These are phyloP conservation scores for Pomatorhinus ruficollis DNA, from an alignment of 2,113 vertebrate genomes.

Conservation along the genomic window DNA sequence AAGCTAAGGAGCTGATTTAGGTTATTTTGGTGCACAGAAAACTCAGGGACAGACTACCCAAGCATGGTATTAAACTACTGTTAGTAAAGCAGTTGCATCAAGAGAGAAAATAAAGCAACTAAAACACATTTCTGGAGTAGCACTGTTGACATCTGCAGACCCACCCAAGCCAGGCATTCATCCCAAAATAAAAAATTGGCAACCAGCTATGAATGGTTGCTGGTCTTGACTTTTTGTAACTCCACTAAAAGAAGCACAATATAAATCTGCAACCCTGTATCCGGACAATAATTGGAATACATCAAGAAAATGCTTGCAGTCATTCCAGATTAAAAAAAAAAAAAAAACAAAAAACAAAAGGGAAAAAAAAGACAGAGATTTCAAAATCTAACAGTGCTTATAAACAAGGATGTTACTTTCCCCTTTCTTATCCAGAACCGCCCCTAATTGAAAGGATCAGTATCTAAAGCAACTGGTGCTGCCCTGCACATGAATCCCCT, in stretches of 20 bases:
- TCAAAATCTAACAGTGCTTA: slow-evolving; percentile 30
- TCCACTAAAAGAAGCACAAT: slow-evolving; percentile 5
- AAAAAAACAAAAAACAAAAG: background rate
- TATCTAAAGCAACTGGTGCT: slow-evolving; percentile 56
- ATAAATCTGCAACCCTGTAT: slow-evolving; percentile 63
- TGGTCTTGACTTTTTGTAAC: slow-evolving; percentile 49
- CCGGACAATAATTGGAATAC: slow-evolving; percentile 36
- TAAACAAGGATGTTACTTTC: slow-evolving; percentile 69
- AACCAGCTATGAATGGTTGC: slow-evolving; percentile 15
- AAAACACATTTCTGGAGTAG: background rate
- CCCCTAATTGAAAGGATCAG: slow-evolving; percentile 54
- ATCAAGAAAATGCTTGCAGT: slow-evolving; percentile 23
- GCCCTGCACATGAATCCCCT: slow-evolving; percentile 55
- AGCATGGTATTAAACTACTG: background rate
- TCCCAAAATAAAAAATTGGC: slow-evolving; percentile 56
- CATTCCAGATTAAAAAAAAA: background rate
- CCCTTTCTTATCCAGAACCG: slow-evolving; percentile 41
- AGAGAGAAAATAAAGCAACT: background rate
- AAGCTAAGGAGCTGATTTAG: background rate
- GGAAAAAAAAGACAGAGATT: background rate
- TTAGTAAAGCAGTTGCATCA: background rate
- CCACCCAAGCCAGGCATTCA: slow-evolving; percentile 39
- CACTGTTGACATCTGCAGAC: slow-evolving; percentile 6
- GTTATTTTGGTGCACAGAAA: background rate
- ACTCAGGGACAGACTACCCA: background rate